Percentiles rank a stretch among this genome's conserved stretches.
These are phyloP conservation scores for Bombus vancouverensis DNA, from an alignment of 1,140 invertebrate species.

Conservation along the genomic window DNA sequence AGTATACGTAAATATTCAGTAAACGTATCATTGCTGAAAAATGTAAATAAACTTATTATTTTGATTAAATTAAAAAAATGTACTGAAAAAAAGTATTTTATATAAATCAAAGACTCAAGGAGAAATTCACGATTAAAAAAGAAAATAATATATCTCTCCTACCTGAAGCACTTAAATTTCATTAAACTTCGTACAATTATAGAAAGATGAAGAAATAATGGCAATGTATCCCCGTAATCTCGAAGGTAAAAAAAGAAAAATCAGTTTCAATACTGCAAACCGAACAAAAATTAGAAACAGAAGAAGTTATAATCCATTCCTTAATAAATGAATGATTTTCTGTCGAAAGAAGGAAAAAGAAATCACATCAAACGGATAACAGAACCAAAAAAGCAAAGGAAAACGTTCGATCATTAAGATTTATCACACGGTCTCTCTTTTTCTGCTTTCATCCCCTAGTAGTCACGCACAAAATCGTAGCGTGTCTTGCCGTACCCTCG, in stretches of 20 bases:
- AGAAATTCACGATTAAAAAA: too few species aligned
- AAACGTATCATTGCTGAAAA: neutral
- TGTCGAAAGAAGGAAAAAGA: neutral
- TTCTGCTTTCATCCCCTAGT: neutral
- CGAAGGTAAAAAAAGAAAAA: too few species aligned
- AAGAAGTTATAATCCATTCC: too few species aligned
- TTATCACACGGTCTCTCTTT: neutral
- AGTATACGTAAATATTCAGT: neutral
- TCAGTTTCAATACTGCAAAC: too few species aligned
- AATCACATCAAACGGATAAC: neutral
- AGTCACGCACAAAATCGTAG: constrained; percentile 25
- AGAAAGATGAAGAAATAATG: too few species aligned
- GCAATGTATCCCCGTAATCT: too few species aligned
- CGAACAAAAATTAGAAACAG: too few species aligned
- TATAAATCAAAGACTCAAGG: neutral
- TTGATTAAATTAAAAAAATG: neutral
- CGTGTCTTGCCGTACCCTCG: neutral
- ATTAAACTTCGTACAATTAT: too few species aligned
- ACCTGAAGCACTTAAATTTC: too few species aligned
- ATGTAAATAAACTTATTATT: too few species aligned
- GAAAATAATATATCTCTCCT: too few species aligned
- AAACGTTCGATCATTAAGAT: neutral
- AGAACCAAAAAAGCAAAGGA: neutral
- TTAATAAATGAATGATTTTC: neutral
- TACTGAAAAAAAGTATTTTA: neutral